Evolutionary conservation across 1,140 invertebrate species (phyloP).

Genomic region (Zaprionus inermis): DNA sequence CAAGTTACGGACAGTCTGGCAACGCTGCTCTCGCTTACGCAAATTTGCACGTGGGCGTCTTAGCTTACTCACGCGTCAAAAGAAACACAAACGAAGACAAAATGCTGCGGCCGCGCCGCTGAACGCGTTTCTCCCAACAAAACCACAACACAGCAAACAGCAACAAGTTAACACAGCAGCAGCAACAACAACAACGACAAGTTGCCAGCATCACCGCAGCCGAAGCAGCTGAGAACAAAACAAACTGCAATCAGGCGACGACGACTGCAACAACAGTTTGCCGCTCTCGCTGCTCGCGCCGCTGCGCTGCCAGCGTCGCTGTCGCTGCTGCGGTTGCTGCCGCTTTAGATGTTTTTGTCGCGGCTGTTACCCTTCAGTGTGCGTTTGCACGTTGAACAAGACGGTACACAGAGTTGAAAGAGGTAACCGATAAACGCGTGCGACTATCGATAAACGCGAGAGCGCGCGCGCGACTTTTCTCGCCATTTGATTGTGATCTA

Average conservation of each 20-base stretch:
- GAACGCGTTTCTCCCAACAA: slow-evolving; percentile 67
- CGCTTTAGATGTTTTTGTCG: slow-evolving; percentile 55
- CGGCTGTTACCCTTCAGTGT: slow-evolving; percentile 65
- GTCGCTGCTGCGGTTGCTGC: slow-evolving; percentile 34
- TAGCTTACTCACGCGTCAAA: slow-evolving; percentile 80
- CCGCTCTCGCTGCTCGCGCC: slow-evolving; percentile 24
- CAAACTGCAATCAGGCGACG: slow-evolving; percentile 71
- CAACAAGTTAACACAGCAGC: slow-evolving; percentile 65
- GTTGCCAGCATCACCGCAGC: slow-evolving; percentile 35
- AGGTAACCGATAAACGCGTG: slow-evolving; percentile 31
- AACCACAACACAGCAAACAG: slow-evolving; percentile 29
- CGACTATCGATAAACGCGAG: slow-evolving; percentile 24
- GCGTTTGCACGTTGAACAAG: slow-evolving; percentile 74
- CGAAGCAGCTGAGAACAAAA: slow-evolving; percentile 73
- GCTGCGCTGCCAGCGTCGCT: slow-evolving; percentile 14
- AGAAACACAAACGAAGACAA: slow-evolving; percentile 81
- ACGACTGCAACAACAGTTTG: slow-evolving; percentile 49
- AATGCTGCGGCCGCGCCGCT: slow-evolving; percentile 56
- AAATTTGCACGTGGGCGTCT: slow-evolving; percentile 80
- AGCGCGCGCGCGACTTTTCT: slow-evolving; percentile 39
- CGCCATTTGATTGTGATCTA: slow-evolving; percentile 40
- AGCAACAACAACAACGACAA: slow-evolving; percentile 34
- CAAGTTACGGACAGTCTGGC: slow-evolving; percentile 50
- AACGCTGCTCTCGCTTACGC: slow-evolving; percentile 62
- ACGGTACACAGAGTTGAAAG: slow-evolving; percentile 54